Conservation (phyloP, 2,113 vertebrate genomes). For the Panthera leo region DNA sequence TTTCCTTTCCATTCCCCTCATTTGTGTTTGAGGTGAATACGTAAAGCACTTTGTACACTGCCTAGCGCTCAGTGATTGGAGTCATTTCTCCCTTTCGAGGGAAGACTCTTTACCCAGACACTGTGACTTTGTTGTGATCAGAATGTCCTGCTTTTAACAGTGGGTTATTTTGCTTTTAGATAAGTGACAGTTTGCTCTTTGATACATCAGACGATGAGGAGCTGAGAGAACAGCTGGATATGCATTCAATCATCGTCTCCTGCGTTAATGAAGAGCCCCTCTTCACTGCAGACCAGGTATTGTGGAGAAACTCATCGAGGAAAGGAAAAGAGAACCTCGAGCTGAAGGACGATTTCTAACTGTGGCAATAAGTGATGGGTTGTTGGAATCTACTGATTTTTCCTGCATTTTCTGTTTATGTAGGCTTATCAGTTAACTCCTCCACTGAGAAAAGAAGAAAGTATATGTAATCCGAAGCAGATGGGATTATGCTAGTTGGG, state of each 20-base stretch:
- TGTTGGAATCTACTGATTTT: background rate
- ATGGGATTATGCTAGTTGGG: background rate
- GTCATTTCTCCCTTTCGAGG: background rate
- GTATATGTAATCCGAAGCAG: background rate
- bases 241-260: conserved; percentile 99
- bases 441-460: background rate
- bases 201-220: conserved; percentile 98
- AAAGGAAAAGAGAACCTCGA: background rate
- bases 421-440: background rate
- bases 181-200: conserved; percentile 90
- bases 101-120: background rate
- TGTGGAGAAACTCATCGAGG: background rate
- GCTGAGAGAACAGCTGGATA: conserved; percentile 96
- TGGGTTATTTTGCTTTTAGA: conserved; percentile 79
- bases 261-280: conserved; percentile 95
- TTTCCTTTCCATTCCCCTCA: background rate
- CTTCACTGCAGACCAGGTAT: conserved; percentile 97
- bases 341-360: background rate
- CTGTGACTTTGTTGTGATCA: background rate
- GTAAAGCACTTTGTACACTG: background rate
- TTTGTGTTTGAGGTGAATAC: background rate
- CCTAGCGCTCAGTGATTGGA: background rate
- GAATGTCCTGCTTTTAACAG: background rate
- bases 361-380: background rate
- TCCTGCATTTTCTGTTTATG: background rate